phyloP scores from a whole-genome alignment of 2,888 invertebrate genomes.

The Eucera pruinosa region DNA sequence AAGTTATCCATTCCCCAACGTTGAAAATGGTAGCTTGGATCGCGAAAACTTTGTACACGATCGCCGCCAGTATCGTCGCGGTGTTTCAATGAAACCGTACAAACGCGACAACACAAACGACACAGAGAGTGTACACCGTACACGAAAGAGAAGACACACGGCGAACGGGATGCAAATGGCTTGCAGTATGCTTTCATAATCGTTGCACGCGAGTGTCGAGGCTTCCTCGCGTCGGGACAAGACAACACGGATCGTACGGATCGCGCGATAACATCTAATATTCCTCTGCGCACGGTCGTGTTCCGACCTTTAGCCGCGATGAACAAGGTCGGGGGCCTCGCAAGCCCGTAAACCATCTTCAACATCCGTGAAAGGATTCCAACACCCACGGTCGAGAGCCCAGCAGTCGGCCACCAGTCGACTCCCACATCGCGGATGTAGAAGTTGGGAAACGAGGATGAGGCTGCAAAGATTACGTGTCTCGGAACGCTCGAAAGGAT shows the following conservation, averaged over 20 bases:
- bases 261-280: constrained; percentile 64
- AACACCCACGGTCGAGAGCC: constrained; percentile 75
- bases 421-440: constrained; percentile 69
- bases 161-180: constrained; percentile 7
- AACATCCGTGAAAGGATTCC: constrained; percentile 78
- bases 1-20: too few species aligned
- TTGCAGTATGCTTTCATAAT: constrained; percentile 40
- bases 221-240: constrained; percentile 32
- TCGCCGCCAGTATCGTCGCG: too few species aligned
- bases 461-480: constrained; percentile 62
- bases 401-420: constrained; percentile 60
- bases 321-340: constrained; percentile 77
- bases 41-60: too few species aligned
- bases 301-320: constrained; percentile 74
- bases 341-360: constrained; percentile 76
- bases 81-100: constrained; percentile 5
- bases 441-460: constrained; percentile 58
- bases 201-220: constrained; percentile 10
- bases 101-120: background rate
- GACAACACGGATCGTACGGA: constrained; percentile 55
- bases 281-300: constrained; percentile 53
- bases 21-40: too few species aligned
- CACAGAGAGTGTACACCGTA: background rate
- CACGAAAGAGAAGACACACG: background rate
- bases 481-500: constrained; percentile 39